Evolutionary conservation across 2,888 invertebrate genomes (phyloP), one percentile per base, ranked within the genome.

Genomic region (Tetropium fuscum): DNA sequence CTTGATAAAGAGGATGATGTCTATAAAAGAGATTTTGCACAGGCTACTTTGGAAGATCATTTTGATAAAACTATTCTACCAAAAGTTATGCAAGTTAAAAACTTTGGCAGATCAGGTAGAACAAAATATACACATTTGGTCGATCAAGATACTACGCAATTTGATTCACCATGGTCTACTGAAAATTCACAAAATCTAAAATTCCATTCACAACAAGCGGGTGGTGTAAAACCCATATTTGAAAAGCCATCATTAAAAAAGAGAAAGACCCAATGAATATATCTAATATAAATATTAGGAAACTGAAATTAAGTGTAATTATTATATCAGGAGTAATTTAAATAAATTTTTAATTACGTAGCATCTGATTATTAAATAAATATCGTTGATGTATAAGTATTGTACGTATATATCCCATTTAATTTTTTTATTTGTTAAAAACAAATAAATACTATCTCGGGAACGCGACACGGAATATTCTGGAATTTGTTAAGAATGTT

Each of bases 1-100:
- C 85, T 99, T 87, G 95, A 97, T 76, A 90, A 91, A 73, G 97
- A 98, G 69, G 94, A 97, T 51, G 91, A 92, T 27, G 91, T 97
- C 10, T 91, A 72, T 53, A 78, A 77, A 56, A 64, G 77, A 59
- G 78, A 78, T 47, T 78, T 78, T 60, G 74, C 78, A 1, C 78
- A 78, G 63, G 76, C 78, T 7, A 99, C 99, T 0, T 83, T 99
- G 74, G 99, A 99, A 74, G 99, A 99, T 87, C 97, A 98, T 81
- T 99, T 99, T 81, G 97, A 99, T 80, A 99, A 99, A 83, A 97
- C 98, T 19, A 94, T 98, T 69, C 81, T 99, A 63, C 99, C 99
- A 1, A 98, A 98, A 86, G 98, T 99, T 71, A 99, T 99, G 98
- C 98, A 98, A 88, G 99, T 99, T 36, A 99, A 99, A 84, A 98